A percentile compares a stretch with the other conserved stretches of the same genome.
Evolutionary conservation across 2,888 invertebrate genomes (phyloP).

Genomic region (Lepidochitona cinerea): DNA sequence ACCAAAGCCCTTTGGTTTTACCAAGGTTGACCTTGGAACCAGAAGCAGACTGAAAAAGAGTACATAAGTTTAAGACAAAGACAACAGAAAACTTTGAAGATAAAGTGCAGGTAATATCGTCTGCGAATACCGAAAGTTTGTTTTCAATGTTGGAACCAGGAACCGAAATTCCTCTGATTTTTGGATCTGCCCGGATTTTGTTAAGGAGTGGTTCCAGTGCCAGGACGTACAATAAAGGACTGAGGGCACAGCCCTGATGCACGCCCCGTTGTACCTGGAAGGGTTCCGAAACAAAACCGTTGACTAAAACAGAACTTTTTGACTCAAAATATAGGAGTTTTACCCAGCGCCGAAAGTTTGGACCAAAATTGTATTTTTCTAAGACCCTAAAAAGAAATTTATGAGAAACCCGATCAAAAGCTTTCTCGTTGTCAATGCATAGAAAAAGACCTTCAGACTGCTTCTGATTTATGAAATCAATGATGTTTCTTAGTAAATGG

Average conservation of each 20-base stretch:
- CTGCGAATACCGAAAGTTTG: neutral
- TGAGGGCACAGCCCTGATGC: neutral
- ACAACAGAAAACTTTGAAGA: neutral
- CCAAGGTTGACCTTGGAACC: neutral
- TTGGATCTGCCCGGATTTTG: too few relatives aligned
- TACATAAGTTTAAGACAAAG: too few relatives aligned
- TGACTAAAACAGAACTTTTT: neutral
- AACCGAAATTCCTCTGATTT: neutral
- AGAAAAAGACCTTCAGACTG: neutral
- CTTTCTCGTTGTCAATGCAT: neutral
- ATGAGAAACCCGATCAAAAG: neutral
- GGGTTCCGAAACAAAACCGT: neutral
- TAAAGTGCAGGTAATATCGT: neutral
- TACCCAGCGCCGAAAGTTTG: neutral
- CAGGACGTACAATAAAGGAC: neutral
- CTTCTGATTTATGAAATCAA: neutral
- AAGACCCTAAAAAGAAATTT: neutral
- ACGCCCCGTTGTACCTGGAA: neutral
- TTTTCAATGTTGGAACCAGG: neutral
- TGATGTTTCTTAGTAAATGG: neutral
- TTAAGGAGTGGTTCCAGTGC: neutral
- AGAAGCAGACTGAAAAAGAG: neutral
- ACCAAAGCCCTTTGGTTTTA: neutral
- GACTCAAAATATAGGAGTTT: neutral
- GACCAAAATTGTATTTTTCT: neutral